These are phyloP conservation scores for Oceanites oceanicus DNA, from an alignment of 2,113 vertebrate species.

Conservation along the genomic window DNA sequence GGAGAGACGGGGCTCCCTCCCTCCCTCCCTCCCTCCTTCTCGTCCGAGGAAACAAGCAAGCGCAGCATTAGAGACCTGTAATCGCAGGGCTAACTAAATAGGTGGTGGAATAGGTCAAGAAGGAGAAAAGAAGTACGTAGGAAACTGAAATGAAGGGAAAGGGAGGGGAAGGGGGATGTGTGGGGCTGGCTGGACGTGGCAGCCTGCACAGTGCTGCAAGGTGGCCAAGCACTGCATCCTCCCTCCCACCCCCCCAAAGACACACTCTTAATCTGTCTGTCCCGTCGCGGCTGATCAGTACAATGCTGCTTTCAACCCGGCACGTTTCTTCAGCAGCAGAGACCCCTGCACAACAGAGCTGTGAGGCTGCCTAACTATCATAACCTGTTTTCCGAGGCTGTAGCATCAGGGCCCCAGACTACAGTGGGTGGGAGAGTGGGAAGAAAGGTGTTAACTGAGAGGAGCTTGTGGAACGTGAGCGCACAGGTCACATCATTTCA, in stretches of 20 bases:
- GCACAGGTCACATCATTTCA: neutral
- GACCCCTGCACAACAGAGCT: neutral
- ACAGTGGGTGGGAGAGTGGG: neutral
- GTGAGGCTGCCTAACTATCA: neutral
- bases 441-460: neutral
- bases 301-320: neutral
- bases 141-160: neutral
- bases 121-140: neutral
- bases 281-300: neutral
- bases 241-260: neutral
- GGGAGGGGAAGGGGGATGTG: neutral
- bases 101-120: neutral
- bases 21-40: neutral
- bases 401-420: neutral
- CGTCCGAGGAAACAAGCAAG: slow-evolving; percentile 21
- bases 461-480: neutral
- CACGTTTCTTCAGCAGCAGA: neutral
- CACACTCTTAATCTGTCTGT: neutral
- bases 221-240: neutral
- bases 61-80: neutral
- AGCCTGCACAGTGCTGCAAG: neutral
- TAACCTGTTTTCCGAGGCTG: neutral
- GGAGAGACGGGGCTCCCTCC: slow-evolving; percentile 60
- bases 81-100: neutral
- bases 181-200: neutral